Percentiles rank a stretch among this genome's conserved stretches.
phyloP scores from a whole-genome alignment of 2,113 vertebrate genomes.

The Callopanchax toddi region DNA sequence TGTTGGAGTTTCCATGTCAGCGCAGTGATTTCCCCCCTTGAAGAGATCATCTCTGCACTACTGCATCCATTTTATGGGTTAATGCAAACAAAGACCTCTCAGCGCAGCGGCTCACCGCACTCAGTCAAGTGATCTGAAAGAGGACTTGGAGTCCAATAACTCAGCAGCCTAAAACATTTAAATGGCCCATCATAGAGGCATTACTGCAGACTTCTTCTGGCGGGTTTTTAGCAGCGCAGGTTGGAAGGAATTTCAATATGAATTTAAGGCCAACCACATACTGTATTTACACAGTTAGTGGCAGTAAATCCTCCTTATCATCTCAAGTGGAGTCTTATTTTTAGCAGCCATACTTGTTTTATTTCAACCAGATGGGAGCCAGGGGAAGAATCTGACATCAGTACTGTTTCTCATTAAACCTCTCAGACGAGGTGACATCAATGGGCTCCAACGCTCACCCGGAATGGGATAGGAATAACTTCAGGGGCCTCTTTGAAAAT shows the following conservation, averaged over 20 bases:
- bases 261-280: conserved; percentile 50
- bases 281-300: conserved; percentile 68
- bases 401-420: conserved; percentile 67
- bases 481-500: not conserved
- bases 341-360: conserved; percentile 72
- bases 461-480: conserved; percentile 7
- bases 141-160: conserved; percentile 39
- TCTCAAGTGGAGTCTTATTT: conserved; percentile 70
- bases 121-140: conserved; percentile 47
- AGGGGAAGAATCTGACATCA: conserved; percentile 64
- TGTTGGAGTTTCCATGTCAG: conserved; percentile 10
- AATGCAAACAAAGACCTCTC: conserved; percentile 55
- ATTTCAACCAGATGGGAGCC: conserved; percentile 74
- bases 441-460: conserved; percentile 26
- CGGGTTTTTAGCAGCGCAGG: conserved; percentile 46
- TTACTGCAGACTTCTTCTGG: conserved; percentile 36
- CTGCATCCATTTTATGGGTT: conserved; percentile 44
- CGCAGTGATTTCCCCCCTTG: conserved; percentile 7
- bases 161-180: conserved; percentile 63
- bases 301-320: conserved; percentile 72
- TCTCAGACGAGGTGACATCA: conserved; percentile 72
- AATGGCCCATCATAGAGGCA: conserved; percentile 46
- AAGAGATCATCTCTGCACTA: conserved; percentile 22
- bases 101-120: conserved; percentile 22
- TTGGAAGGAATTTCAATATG: conserved; percentile 57